Conservation (phyloP, 2,888 invertebrate species). For the Criorhina ranunculi region DNA sequence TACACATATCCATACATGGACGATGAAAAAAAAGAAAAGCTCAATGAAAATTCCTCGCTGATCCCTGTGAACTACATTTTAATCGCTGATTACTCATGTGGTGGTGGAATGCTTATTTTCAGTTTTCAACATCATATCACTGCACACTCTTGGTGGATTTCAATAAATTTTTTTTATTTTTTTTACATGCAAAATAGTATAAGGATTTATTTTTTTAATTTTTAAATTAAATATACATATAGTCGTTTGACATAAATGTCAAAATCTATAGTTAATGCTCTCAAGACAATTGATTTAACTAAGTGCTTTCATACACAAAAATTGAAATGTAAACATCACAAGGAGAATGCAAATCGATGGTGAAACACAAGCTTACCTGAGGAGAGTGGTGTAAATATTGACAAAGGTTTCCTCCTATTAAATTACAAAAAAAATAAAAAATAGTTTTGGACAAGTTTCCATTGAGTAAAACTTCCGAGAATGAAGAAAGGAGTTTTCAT, state of each 20-base stretch:
- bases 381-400: slow-evolving; percentile 25
- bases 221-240: no score
- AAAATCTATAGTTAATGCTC: no score
- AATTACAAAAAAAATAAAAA: slow-evolving; percentile 14
- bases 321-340: not conserved
- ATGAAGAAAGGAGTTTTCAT: not conserved
- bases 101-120: not conserved
- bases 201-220: no score
- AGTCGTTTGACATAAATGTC: no score
- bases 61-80: slow-evolving; percentile 19
- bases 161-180: not conserved
- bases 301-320: not conserved
- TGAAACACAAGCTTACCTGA: not conserved
- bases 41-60: slow-evolving; percentile 1
- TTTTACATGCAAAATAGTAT: no score
- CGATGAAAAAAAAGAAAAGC: not conserved
- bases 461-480: not conserved
- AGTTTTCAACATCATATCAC: not conserved
- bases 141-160: not conserved
- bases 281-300: not conserved
- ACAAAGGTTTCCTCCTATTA: slow-evolving; percentile 21
- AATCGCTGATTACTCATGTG: slow-evolving; percentile 15
- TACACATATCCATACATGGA: not conserved
- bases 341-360: not conserved
- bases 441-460: not conserved